Evolutionary conservation across 2,888 invertebrate species (phyloP).

Genomic region (Mechanitis messenoides): DNA sequence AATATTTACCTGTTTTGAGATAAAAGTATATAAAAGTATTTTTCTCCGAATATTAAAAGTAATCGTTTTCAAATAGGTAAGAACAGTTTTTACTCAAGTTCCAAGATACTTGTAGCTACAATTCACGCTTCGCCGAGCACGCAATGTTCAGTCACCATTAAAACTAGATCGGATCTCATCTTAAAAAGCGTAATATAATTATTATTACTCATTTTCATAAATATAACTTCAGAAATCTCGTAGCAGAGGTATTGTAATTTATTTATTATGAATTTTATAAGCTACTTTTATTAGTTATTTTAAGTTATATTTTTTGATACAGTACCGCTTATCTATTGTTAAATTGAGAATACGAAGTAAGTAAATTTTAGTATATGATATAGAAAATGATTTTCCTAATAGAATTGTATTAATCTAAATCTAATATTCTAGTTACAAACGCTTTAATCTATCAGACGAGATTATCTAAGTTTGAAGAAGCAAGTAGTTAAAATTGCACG

Average conservation of each 20-base stretch:
- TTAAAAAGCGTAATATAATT: constrained; percentile 3
- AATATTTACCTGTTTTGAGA: background rate
- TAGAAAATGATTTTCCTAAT: too few relatives aligned
- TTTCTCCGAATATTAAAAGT: constrained; percentile 3
- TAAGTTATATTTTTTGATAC: too few relatives aligned
- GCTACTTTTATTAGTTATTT: too few relatives aligned
- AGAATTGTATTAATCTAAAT: too few relatives aligned
- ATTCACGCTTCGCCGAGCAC: constrained; percentile 16
- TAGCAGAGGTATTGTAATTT: background rate
- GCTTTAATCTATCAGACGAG: constrained; percentile 3
- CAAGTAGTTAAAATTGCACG: constrained; percentile 59
- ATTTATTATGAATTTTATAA: background rate
- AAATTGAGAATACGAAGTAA: too few relatives aligned
- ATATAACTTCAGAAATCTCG: background rate
- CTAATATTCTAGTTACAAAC: background rate
- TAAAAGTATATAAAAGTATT: background rate
- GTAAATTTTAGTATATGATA: too few relatives aligned
- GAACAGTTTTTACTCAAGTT: constrained; percentile 12
- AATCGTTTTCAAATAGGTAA: constrained; percentile 5
- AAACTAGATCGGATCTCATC: constrained; percentile 13
- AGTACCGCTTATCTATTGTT: too few relatives aligned
- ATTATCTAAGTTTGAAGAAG: constrained; percentile 8
- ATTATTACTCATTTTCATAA: background rate
- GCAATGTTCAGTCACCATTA: constrained; percentile 23
- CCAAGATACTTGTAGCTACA: constrained; percentile 16